These are phyloP conservation scores for Channa striata DNA, from an alignment of 2,797 vertebrate species.

Conservation along the genomic window DNA sequence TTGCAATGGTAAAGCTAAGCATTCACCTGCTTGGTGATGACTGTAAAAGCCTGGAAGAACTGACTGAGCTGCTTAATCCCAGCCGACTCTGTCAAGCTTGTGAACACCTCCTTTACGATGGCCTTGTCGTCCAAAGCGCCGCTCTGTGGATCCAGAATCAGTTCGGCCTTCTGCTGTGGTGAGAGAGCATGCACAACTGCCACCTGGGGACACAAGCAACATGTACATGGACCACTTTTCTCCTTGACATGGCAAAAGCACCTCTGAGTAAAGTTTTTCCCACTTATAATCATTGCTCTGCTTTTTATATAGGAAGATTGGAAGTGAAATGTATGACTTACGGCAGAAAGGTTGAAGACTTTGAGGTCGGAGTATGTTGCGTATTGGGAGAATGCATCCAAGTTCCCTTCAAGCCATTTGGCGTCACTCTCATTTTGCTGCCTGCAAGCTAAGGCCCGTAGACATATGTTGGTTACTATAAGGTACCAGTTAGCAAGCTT, in stretches of 20 bases:
- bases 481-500: too few relatives aligned
- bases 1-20: background rate
- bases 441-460: too few relatives aligned
- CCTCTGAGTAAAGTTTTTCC: too few relatives aligned
- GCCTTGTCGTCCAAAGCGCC: constrained; percentile 33
- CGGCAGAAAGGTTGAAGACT: too few relatives aligned
- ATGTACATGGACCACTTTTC: background rate
- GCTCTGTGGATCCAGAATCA: constrained; percentile 53
- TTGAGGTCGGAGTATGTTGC: too few relatives aligned
- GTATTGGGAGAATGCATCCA: too few relatives aligned
- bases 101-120: constrained; percentile 40
- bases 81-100: constrained; percentile 19
- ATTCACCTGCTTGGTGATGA: constrained; percentile 40
- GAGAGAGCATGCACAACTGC: constrained; percentile 26
- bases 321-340: background rate
- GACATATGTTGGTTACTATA: too few relatives aligned
- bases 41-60: constrained; percentile 41
- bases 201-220: constrained; percentile 32
- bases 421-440: too few relatives aligned
- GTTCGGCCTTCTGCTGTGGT: constrained; percentile 56
- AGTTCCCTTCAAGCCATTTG: too few relatives aligned
- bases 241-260: background rate
- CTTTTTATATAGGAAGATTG: background rate
- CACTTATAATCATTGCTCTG: background rate
- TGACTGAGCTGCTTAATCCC: constrained; percentile 12